phyloP scores from a whole-genome alignment of 2,797 vertebrate genomes.

The Hylomyscus alleni region DNA sequence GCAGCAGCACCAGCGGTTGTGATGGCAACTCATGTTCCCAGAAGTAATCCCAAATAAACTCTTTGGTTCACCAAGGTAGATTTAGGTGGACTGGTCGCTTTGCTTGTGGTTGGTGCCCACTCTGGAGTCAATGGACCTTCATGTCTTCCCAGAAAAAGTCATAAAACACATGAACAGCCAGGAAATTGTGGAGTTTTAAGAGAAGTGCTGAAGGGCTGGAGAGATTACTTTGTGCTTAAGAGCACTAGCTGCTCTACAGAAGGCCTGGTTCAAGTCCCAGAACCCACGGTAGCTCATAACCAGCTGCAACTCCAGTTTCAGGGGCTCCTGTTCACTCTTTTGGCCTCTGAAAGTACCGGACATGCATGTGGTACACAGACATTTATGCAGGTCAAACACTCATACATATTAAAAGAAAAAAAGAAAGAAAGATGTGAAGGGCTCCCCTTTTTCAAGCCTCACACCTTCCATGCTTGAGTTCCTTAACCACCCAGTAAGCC shows the following conservation, averaged over 20 bases:
- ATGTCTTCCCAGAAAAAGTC: neutral
- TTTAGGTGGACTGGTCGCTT: neutral
- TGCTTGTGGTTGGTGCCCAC: neutral
- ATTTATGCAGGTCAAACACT: neutral
- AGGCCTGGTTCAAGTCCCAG: neutral
- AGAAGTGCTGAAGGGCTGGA: neutral
- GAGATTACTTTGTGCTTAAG: neutral
- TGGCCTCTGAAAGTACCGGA: neutral
- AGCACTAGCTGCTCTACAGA: neutral
- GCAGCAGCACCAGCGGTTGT: too few relatives aligned
- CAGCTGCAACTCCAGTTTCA: neutral
- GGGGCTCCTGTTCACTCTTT: neutral
- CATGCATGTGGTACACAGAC: neutral
- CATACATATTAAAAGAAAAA: neutral
- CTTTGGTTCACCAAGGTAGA: neutral
- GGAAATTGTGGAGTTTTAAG: neutral
- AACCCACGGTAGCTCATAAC: neutral
- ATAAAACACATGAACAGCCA: neutral
- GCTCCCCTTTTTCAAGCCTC: neutral
- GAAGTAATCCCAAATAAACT: neutral
- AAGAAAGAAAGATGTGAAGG: neutral
- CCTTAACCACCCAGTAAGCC: neutral
- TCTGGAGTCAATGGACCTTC: neutral
- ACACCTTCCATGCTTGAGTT: neutral
- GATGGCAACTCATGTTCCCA: neutral